These are phyloP conservation scores for Eonycteris spelaea DNA, from an alignment of 2,113 vertebrate genomes.

Conservation along the genomic window DNA sequence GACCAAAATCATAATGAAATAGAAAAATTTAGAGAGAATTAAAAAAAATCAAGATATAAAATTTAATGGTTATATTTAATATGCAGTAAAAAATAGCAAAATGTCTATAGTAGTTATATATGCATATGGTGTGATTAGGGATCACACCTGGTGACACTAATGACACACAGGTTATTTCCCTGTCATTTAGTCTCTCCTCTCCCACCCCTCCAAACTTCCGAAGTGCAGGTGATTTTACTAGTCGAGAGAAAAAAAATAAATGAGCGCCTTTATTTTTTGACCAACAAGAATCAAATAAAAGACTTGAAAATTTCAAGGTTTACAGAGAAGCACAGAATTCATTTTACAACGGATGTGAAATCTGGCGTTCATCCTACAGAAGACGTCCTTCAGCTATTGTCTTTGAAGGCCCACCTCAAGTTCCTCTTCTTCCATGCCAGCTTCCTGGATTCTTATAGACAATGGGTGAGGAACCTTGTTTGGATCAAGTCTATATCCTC, in stretches of 20 bases:
- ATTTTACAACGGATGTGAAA: background rate
- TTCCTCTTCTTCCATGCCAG: background rate
- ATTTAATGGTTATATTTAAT: background rate
- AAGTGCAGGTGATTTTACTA: background rate
- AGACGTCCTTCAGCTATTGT: constrained; percentile 17
- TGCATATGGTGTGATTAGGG: background rate
- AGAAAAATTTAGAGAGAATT: background rate
- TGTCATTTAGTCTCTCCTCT: background rate
- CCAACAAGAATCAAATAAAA: background rate
- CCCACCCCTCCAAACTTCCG: background rate
- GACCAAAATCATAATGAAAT: background rate
- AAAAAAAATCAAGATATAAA: background rate
- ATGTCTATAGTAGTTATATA: background rate
- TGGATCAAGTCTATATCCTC: background rate
- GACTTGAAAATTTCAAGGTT: background rate
- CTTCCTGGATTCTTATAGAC: too few species aligned
- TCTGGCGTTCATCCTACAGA: background rate
- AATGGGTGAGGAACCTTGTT: constrained; percentile 13
- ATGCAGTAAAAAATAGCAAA: background rate
- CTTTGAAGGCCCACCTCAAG: constrained; percentile 48
- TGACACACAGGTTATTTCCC: background rate
- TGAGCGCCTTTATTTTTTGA: background rate
- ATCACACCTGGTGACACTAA: background rate
- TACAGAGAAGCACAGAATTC: background rate
- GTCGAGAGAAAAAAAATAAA: background rate